Conservation (phyloP, 2,888 invertebrate genomes). For the Ormyrus labotus region DNA sequence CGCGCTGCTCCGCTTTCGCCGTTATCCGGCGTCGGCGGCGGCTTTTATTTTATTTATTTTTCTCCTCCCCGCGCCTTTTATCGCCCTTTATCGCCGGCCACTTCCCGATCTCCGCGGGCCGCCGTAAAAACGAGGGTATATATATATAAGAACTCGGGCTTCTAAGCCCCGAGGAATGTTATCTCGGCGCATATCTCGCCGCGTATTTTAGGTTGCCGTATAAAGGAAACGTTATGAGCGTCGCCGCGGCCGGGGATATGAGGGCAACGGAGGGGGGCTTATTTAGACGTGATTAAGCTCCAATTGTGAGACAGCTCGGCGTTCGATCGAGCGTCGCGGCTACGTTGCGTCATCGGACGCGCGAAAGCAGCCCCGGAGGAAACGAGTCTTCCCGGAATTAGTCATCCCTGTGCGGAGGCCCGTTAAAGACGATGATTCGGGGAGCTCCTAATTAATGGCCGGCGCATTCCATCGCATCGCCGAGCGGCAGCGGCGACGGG, state of each 20-base stretch:
- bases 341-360: too few species aligned
- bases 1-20: constrained; percentile 17
- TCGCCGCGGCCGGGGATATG: neutral
- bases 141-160: neutral
- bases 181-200: constrained; percentile 27
- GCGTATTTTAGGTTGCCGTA: constrained; percentile 16
- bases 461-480: neutral
- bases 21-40: constrained; percentile 8
- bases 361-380: too few species aligned
- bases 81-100: neutral
- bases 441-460: too few species aligned
- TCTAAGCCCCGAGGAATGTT: constrained; percentile 34
- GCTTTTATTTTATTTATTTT: neutral
- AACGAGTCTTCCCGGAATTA: too few species aligned
- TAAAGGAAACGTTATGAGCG: constrained; percentile 26
- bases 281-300: constrained; percentile 50
- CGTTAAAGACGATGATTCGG: too few species aligned
- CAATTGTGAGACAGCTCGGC: constrained; percentile 36
- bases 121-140: neutral
- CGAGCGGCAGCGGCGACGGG: neutral
- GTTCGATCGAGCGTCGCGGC: neutral
- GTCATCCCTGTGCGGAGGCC: too few species aligned
- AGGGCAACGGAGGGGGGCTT: neutral
- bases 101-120: constrained; percentile 15
- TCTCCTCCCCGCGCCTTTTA: constrained; percentile 14